These are phyloP conservation scores for Drosophila pseudoobscura DNA, from an alignment of 1,140 invertebrate genomes.

Conservation along the genomic window DNA sequence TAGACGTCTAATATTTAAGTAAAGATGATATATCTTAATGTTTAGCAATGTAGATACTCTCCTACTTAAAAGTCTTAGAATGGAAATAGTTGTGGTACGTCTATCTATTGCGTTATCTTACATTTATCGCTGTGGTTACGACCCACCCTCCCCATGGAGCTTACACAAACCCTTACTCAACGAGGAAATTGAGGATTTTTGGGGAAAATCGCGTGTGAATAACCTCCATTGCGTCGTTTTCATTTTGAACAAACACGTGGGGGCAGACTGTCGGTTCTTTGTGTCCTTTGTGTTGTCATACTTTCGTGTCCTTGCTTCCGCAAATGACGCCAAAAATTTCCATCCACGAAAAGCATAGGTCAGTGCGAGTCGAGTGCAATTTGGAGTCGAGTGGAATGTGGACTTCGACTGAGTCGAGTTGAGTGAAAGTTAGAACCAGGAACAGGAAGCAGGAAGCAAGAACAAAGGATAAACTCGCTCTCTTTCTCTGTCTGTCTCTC, in stretches of 20 bases:
- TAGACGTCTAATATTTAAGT: too few species aligned
- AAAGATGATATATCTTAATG: too few species aligned
- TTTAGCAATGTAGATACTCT: too few species aligned
- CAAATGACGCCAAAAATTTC: conserved; percentile 46
- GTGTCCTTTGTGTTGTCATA: conserved; percentile 54
- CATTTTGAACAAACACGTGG: conserved; percentile 13
- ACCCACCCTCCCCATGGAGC: too few species aligned
- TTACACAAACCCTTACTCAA: too few species aligned
- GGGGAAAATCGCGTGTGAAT: conserved; percentile 11
- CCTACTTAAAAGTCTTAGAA: too few species aligned
- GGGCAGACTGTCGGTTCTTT: conserved; percentile 30
- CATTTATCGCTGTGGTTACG: too few species aligned
- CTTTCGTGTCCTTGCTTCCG: conserved; percentile 37
- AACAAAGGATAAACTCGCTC: conserved; percentile 42
- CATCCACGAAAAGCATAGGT: conserved; percentile 23
- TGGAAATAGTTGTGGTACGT: too few species aligned
- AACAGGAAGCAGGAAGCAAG: conserved; percentile 11
- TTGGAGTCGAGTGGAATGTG: not conserved
- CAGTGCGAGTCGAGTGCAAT: conserved; percentile 29
- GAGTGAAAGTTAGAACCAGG: conserved; percentile 17
- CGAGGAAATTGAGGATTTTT: not conserved
- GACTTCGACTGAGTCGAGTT: conserved; percentile 9
- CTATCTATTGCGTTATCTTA: too few species aligned
- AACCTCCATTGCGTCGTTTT: conserved; percentile 31
- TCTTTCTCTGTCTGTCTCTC: conserved; percentile 1